phyloP scores from a whole-genome alignment of 2,113 vertebrate genomes.

The Muntiacus reevesi region DNA sequence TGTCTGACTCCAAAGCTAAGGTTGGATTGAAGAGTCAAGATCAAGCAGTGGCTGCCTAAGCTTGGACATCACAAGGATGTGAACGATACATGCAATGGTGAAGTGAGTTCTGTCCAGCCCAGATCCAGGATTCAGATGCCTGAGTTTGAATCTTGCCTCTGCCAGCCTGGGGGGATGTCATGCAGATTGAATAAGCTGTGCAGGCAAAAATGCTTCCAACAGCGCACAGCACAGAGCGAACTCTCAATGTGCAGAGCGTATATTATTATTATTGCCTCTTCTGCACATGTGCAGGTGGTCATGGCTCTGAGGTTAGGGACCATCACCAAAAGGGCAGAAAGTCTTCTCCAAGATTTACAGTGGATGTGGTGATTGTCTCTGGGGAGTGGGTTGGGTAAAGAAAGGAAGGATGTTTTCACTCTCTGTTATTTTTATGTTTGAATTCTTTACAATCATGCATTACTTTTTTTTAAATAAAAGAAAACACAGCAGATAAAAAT shows the following conservation, averaged over 20 bases:
- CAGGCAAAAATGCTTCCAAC: not conserved
- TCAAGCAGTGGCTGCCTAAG: not conserved
- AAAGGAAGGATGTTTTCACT: not conserved
- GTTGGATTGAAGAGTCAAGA: not conserved
- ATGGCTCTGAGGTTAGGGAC: not conserved
- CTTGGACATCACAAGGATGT: not conserved
- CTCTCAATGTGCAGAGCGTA: not conserved
- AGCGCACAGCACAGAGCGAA: not conserved
- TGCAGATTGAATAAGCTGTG: not conserved
- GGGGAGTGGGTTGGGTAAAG: not conserved
- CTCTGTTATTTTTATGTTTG: not conserved
- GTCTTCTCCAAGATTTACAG: not conserved
- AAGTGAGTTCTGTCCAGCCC: not conserved
- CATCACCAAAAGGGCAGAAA: not conserved
- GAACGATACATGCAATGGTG: accelerated
- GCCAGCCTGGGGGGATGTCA: not conserved
- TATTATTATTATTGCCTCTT: not conserved
- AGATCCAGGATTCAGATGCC: not conserved
- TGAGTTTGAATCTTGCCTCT: not conserved
- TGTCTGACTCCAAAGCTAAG: not conserved
- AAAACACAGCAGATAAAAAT: not conserved
- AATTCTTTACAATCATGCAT: not conserved
- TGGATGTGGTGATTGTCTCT: not conserved
- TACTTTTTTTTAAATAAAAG: not conserved
- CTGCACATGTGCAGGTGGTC: not conserved